These are phyloP conservation scores for Premnoplex brunnescens DNA, from an alignment of 2,797 vertebrate genomes.

Conservation along the genomic window DNA sequence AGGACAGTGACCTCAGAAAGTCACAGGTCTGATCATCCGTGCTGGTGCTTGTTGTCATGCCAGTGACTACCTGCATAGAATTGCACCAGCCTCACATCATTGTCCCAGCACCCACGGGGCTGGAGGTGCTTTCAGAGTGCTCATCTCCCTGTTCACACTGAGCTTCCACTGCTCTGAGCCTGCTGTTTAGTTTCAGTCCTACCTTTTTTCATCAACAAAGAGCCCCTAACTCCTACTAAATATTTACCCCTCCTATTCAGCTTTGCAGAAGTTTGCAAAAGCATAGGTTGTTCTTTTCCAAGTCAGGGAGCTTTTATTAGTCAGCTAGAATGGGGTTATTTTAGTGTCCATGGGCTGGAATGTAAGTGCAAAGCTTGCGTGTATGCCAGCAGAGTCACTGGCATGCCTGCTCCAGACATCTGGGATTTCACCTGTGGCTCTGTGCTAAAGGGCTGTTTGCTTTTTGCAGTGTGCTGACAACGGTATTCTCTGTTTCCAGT, in stretches of 20 bases:
- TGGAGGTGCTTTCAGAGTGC: neutral
- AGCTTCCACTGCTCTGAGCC: neutral
- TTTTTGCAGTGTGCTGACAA: neutral
- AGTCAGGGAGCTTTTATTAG: neutral
- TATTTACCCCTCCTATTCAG: neutral
- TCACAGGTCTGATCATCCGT: neutral
- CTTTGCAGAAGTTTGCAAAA: neutral
- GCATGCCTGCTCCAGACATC: neutral
- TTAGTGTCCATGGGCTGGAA: neutral
- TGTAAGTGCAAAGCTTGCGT: neutral
- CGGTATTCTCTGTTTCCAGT: neutral
- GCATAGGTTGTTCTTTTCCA: neutral
- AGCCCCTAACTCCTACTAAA: neutral
- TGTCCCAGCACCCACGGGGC: neutral
- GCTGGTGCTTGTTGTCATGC: neutral
- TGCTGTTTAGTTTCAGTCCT: neutral
- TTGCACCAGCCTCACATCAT: accelerated
- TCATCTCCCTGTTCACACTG: accelerated
- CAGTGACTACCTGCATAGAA: neutral
- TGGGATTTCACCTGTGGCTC: neutral
- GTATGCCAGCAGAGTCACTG: neutral
- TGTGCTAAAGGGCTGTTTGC: neutral
- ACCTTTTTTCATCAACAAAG: neutral
- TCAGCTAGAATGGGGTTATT: neutral
- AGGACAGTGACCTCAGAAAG: neutral